Evolutionary conservation across 2,113 vertebrate genomes (phyloP), one percentile per base, ranked within the genome.

Genomic region (Nannobrachium achirus): DNA sequence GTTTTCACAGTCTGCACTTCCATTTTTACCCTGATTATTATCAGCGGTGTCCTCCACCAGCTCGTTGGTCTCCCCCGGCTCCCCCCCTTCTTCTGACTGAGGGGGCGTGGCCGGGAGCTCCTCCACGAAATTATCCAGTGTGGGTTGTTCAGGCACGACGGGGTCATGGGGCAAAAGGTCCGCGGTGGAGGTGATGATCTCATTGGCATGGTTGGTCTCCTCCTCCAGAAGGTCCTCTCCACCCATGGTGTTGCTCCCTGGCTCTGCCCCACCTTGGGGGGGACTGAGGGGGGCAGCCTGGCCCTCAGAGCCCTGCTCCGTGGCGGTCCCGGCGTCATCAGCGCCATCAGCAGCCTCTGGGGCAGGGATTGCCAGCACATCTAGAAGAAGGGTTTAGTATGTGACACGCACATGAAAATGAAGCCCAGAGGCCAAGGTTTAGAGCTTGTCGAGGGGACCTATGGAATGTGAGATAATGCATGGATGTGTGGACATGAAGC

Each of bases 391-490:
- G 56, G 64, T 63, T 73, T 83, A 86, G 82, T 84, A 93, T 92
- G 87, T 91, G 76, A 81, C 88, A 88, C 59, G 61, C 65, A 76
- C 18, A 62, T 89, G 88, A 87, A 88, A 89, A 92, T 91, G 67
- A 87, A 74, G 65, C 48, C 42, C 60, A 74, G 83, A 79, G 80
- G 76, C 76, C 71, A 78, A 57, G 72, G 69, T 75, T 83, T 76
- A 86, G 42, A 53, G 18, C 74, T 82, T 71, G 25, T 78, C 6
- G 68, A 81, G 73, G 56, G 51, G 53, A 67, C 64, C 13, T 83
- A 81, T 66, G 82, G 83, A 88, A 89, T 90, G 77, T 83, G 62
- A 62, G 79, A 78, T 80, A 64, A 79, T 67, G 56, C 48, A 50
- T 59, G 52, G 61, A 86, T 79, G 62, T 78, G 55, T 4, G 41